Base-by-base conservation (phyloP, 1,140 invertebrate species). In the Drosophila aff. region DNA sequence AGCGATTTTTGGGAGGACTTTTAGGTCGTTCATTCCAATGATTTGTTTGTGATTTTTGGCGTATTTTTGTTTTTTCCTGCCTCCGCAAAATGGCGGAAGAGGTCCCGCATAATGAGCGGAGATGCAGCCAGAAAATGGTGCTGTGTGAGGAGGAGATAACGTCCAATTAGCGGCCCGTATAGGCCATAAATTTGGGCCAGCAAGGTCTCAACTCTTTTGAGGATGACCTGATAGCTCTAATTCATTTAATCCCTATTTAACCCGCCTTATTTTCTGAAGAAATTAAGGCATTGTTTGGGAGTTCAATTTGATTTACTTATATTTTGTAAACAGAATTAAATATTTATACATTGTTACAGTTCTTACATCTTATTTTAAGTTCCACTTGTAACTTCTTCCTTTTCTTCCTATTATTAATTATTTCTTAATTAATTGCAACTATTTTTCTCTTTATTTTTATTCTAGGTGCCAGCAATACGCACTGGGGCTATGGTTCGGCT, bases 401-500 rank as follows among this genome's bases (percentile, higher is more conserved):
- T 0, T 8, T 15, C 18, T 2, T 7, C 5, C 9, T 7, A 65
- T 8, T 41, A 23, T 41, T 5, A 5, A 55, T 1, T 52, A 41
- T 11, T 58, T 68, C 59, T 16, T n/a, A 55, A 76, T 44, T 43
- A 64, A 36, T 66, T 74, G 53, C 96, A 96, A 93, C 96, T 96
- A 95, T 95, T 96, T 52, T 96, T 96, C 2, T 0, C 1, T 93
- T 96, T 96, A 86, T 96, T 96, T 44, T 11, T 8, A 15, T 33
- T 0, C 92, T 96, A 92, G 96, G 96, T 83, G 96, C 96, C 71
- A 95, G 96, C 68, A 97, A 97, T 91, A 96, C 96, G 4, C 96
- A 96, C 78, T 97, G 96, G 96, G 96, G 96, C 43, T 97, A 97
- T 86, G 95, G 96, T 6, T 95, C 96, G n/a, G 96, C 96, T 11